Evolutionary conservation across 2,888 invertebrate species (phyloP), one percentile per base, ranked within the genome.

Genomic region (Sphecodes monilicornis): DNA sequence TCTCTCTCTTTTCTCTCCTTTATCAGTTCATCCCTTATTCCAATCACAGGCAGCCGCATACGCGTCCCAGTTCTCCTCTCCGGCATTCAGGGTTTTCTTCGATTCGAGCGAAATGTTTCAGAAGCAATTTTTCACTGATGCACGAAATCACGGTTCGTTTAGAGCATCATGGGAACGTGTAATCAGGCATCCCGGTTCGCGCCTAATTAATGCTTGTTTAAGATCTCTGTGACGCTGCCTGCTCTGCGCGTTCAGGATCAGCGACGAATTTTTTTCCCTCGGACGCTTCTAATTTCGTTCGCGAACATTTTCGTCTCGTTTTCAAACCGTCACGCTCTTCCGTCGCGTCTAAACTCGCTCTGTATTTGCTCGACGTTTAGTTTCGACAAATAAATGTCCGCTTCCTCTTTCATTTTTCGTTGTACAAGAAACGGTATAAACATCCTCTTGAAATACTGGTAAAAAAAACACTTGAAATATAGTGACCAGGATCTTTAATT

Each of bases 51-150:
- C 73, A 29, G 26, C 60, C 68, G 76, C 69, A 77, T 76, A 80
- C 83, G 80, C 80, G 77, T 73, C 77, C 84, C 76, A 84, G 74
- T 75, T 80, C 74, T 78, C 69, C 76, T 80, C 73, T 74, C 70
- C 77, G 75, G 64, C 75, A 84, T 81, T 84, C 78, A 81, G 22
- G 54, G 70, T 29, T 72, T 64, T 50, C 80, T 78, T 84, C 84
- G 84, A 75, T 84, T 80, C 74, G 39, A 81, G 77, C 66, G 73
- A 75, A 81, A 84, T 84, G 80, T 84, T 81, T 84, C 80, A 72
- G 76, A 76, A 76, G 76, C 82, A 69, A 76, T 79, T 78, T 85
- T 75, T 78, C 82, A 41, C 78, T 60, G 78, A 76, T 71, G 80
- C 77, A 69, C 64, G 72, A 71, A 81, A 78, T 81, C 75, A 78